phyloP scores from a whole-genome alignment of 2,888 invertebrate genomes.

The Xiphydria camelus region DNA sequence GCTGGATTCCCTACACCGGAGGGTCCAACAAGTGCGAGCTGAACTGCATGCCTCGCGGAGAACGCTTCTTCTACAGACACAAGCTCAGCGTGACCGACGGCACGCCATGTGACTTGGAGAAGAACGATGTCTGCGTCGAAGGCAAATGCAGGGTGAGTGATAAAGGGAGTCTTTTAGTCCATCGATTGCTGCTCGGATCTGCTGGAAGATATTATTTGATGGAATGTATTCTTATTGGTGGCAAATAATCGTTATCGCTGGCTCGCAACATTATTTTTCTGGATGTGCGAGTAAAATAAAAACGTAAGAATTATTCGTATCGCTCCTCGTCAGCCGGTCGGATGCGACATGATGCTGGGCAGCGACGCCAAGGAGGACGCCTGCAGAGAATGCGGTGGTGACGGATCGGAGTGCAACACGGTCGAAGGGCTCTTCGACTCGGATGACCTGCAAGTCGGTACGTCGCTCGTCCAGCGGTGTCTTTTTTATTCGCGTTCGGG shows the following conservation, averaged over 20 bases:
- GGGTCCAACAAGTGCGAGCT: slow-evolving; percentile 91
- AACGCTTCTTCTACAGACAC: slow-evolving; percentile 89
- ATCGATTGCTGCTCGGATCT: no score
- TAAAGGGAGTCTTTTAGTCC: no score
- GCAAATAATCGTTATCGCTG: no score
- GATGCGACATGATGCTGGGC: slow-evolving; percentile 93
- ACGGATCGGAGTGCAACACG: slow-evolving; percentile 85
- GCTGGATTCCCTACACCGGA: slow-evolving; percentile 87
- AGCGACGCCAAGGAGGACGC: slow-evolving; percentile 85
- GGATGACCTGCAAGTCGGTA: slow-evolving; percentile 72
- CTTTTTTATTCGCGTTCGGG: no score
- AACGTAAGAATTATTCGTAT: no score
- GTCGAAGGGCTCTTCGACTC: slow-evolving; percentile 71
- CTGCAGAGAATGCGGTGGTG: slow-evolving; percentile 91
- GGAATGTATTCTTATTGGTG: no score
- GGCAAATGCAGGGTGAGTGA: slow-evolving; percentile 89
- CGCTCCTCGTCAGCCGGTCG: slow-evolving; percentile 71
- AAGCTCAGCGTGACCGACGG: slow-evolving; percentile 81
- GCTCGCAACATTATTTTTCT: no score
- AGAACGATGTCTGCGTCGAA: slow-evolving; percentile 90
- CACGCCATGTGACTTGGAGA: slow-evolving; percentile 79
- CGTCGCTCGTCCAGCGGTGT: no score
- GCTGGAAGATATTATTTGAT: no score
- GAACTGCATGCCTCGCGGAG: slow-evolving; percentile 92
- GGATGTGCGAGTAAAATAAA: no score